Evolutionary conservation across 2,797 vertebrate species (phyloP).

Genomic region (Galago senegalensis): DNA sequence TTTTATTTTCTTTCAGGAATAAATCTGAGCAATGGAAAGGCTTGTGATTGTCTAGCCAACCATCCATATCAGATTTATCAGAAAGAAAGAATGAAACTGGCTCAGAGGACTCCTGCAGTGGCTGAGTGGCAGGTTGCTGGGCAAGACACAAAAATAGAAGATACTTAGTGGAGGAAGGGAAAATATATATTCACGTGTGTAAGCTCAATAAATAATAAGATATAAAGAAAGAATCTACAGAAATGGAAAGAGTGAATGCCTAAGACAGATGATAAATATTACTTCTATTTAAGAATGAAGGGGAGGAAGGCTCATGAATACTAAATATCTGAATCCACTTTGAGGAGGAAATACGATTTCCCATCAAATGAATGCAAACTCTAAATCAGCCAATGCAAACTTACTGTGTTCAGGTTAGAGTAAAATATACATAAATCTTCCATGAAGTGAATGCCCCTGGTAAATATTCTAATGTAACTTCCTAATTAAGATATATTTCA

Average conservation of each 20-base stretch:
- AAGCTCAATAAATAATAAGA: slow-evolving; percentile 75
- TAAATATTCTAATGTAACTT: slow-evolving; percentile 79
- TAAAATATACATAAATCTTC: slow-evolving; percentile 67
- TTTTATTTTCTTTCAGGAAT: slow-evolving; percentile 87
- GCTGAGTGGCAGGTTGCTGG: slow-evolving; percentile 76
- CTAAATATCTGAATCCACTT: slow-evolving; percentile 77
- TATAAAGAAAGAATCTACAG: slow-evolving; percentile 65
- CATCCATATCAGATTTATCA: slow-evolving; percentile 78
- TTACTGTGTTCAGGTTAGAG: slow-evolving; percentile 57
- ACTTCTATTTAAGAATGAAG: slow-evolving; percentile 80
- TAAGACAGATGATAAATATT: slow-evolving; percentile 84
- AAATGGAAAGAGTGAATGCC: slow-evolving; percentile 74
- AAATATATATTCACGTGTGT: slow-evolving; percentile 57
- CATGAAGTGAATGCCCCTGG: slow-evolving; percentile 27
- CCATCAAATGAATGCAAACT: slow-evolving; percentile 69
- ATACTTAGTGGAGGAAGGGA: slow-evolving; percentile 23
- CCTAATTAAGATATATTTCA: slow-evolving; percentile 79
- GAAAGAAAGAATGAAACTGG: slow-evolving; percentile 79
- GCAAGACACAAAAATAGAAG: slow-evolving; percentile 68
- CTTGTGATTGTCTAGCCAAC: slow-evolving; percentile 80
- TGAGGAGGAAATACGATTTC: slow-evolving; percentile 77
- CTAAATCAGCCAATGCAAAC: slow-evolving; percentile 65
- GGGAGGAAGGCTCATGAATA: slow-evolving; percentile 80
- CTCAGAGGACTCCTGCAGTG: slow-evolving; percentile 76
- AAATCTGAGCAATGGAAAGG: slow-evolving; percentile 86